Evolutionary conservation across 2,888 invertebrate species (phyloP), one percentile per base, ranked within the genome.

Genomic region (Sussaba pulchella): DNA sequence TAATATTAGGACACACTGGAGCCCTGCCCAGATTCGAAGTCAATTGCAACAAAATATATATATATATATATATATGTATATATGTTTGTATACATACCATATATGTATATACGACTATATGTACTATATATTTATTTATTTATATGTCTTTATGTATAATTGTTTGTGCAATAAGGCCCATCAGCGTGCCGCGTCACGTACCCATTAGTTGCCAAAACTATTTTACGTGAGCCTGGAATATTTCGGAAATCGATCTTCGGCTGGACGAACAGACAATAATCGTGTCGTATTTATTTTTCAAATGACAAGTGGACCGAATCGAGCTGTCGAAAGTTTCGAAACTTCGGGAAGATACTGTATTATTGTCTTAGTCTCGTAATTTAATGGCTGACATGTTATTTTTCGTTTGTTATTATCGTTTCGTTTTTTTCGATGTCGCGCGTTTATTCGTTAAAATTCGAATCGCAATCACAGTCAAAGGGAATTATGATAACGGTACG

Each of bases 11-110:
- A 82, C 78, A 61, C 73, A 69, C 82, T 89, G 89, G 90, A 90
- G 84, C 87, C 87, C 88, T 88, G 89, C 88, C 90, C 91, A 90
- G 89, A 86, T 89, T n/a, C 88, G 86, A 89, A 89, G 86, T 90
- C 86, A 88, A 86, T 89, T 87, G 87, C 86, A 88, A 89, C 89
- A 89, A 89, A 85, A 89, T 86, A 78, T 81, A 78, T 81, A 76
- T 81, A 73, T 75, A 66, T 78, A 74, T 64, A 61, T 81, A 50
- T 73, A 21, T 54, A 45, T 47, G 47, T 66, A 61, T 41, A 61
- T 69, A 76, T 76, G 54, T 76, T 45, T 67, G 31, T 45, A 54
- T 31, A 31, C 31, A 31, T 6, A 31, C 31, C 31, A 31, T 31
- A 31, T 31, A 31, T 76, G 63, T 70, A 52, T 67, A 41, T 45